Percentiles rank a stretch among this genome's conserved stretches.
These are phyloP conservation scores for Lemur catta DNA, from an alignment of 2,797 vertebrate genomes.

Conservation along the genomic window DNA sequence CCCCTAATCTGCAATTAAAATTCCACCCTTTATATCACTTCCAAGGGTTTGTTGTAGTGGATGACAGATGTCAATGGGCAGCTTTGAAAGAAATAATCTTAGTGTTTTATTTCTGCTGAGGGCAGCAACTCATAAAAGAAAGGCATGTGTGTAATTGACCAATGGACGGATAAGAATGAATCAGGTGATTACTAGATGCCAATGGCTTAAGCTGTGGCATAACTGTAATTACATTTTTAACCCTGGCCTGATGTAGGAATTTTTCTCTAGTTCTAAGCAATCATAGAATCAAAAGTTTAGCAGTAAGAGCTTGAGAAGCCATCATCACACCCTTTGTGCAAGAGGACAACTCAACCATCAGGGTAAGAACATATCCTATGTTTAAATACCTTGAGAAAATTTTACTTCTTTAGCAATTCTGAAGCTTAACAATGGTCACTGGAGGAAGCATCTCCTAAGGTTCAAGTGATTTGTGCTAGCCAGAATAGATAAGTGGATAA, in stretches of 20 bases:
- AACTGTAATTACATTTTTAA: constrained; percentile 51
- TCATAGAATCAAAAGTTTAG: constrained; percentile 29
- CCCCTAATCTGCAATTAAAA: constrained; percentile 39
- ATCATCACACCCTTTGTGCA: not conserved
- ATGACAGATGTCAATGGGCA: not conserved
- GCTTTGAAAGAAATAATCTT: constrained; percentile 39
- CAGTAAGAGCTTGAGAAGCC: not conserved
- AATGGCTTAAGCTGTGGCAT: not conserved
- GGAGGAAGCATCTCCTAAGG: not conserved
- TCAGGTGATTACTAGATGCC: not conserved
- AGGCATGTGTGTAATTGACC: constrained; percentile 8
- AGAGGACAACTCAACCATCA: not conserved
- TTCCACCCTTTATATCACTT: constrained; percentile 44
- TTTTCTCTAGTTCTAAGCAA: constrained; percentile 31
- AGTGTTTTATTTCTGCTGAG: constrained; percentile 50
- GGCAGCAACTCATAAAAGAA: constrained; percentile 43
- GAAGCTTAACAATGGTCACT: not conserved
- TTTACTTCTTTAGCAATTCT: constrained; percentile 17
- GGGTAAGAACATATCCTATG: not conserved
- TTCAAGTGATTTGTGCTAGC: not conserved
- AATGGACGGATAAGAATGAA: not conserved
- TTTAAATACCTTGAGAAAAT: constrained; percentile 14
- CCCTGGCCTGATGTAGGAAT: not conserved
- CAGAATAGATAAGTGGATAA: not conserved
- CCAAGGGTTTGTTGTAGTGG: not conserved